Percentiles rank a stretch among this genome's conserved stretches.
phyloP scores from a whole-genome alignment of 2,888 invertebrate genomes.

The Eupithecia exiguata region DNA sequence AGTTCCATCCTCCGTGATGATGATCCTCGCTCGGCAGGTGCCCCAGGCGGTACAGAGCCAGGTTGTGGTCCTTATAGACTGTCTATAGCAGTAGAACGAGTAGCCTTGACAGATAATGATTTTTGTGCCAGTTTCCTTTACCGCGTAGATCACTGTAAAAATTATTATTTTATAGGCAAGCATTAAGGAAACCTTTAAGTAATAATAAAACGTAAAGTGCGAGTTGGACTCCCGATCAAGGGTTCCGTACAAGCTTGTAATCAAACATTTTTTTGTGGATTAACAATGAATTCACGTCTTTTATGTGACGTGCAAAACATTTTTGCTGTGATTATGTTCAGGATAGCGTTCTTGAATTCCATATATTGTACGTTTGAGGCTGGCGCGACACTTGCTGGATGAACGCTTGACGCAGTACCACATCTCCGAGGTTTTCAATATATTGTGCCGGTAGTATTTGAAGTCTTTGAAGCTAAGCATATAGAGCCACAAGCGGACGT shows the following conservation, averaged over 20 bases:
- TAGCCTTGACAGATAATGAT: neutral
- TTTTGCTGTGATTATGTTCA: neutral
- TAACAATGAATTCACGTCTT: no score
- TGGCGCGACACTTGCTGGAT: neutral
- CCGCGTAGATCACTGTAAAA: conserved; percentile 1
- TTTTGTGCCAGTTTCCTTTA: neutral
- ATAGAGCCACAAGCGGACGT: neutral
- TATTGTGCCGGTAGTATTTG: conserved; percentile 4
- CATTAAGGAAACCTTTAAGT: no score
- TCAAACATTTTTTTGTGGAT: no score
- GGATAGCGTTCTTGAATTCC: neutral
- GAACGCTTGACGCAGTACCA: conserved; percentile 11
- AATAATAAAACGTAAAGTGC: neutral
- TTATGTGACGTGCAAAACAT: neutral
- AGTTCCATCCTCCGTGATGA: neutral
- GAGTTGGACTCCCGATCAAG: no score
- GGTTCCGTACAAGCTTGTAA: no score
- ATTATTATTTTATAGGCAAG: neutral
- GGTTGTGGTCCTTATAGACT: neutral
- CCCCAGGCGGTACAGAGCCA: conserved; percentile 5
- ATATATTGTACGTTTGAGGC: conserved; percentile 16
- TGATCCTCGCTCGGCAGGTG: neutral
- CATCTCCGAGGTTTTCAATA: neutral
- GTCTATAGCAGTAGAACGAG: conserved; percentile 9
- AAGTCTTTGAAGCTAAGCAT: conserved; percentile 2